phyloP scores from a whole-genome alignment of 1,140 invertebrate genomes.

The Archivesica marissinica region DNA sequence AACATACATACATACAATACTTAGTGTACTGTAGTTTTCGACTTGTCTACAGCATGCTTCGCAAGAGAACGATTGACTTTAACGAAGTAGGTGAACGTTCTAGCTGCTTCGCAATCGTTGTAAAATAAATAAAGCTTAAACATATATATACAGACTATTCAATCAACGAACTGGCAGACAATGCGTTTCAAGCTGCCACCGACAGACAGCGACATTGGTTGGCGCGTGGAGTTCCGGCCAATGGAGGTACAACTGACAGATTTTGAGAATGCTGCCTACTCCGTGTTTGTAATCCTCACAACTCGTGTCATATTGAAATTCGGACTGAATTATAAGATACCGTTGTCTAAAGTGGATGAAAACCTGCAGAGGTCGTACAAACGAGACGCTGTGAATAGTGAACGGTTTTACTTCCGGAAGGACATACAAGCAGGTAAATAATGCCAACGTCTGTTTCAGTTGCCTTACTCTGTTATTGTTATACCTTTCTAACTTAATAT shows the following conservation, averaged over 20 bases:
- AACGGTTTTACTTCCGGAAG: slow-evolving; percentile 77
- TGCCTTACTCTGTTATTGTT: too few species aligned
- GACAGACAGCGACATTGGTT: slow-evolving; percentile 92
- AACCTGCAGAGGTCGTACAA: slow-evolving; percentile 98
- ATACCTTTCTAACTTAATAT: too few species aligned
- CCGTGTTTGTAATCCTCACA: slow-evolving; percentile 98
- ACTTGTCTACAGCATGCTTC: too few species aligned
- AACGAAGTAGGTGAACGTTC: too few species aligned
- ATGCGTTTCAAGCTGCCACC: slow-evolving; percentile 99
- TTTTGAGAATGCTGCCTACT: slow-evolving; percentile 99
- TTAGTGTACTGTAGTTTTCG: too few species aligned
- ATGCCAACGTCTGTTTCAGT: not conserved
- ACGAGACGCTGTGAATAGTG: slow-evolving; percentile 90
- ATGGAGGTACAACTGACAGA: slow-evolving; percentile 99
- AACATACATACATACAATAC: too few species aligned
- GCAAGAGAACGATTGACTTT: too few species aligned
- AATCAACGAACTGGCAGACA: slow-evolving; percentile 99
- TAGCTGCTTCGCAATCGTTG: too few species aligned
- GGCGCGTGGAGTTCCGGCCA: slow-evolving; percentile 99
- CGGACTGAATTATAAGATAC: slow-evolving; percentile 97
- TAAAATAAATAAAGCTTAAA: too few species aligned
- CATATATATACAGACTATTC: too few species aligned
- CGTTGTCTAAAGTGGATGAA: slow-evolving; percentile 99
- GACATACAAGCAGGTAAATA: slow-evolving; percentile 75
- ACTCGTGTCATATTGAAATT: slow-evolving; percentile 98